Conservation (phyloP, 2,113 vertebrate species). For the Trematocara zebra region DNA sequence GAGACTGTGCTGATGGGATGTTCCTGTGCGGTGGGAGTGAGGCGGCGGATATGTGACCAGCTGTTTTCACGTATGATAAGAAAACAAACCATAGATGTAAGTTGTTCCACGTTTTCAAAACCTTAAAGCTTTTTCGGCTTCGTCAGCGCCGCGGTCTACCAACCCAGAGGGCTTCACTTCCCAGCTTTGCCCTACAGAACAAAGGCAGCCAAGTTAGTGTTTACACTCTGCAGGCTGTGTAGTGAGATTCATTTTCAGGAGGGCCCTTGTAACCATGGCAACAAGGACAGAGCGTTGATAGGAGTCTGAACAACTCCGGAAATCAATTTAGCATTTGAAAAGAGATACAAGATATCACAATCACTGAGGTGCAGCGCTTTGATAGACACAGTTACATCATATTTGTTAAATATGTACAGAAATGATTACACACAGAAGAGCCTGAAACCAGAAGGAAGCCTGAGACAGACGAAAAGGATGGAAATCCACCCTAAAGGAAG, state of each 20-base stretch:
- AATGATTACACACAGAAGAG: not conserved
- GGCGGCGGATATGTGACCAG: not conserved
- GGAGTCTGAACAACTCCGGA: not conserved
- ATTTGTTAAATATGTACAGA: not conserved
- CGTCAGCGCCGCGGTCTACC: fast-evolving
- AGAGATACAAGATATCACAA: not conserved
- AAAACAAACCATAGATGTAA: not conserved
- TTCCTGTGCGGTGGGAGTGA: not conserved
- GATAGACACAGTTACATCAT: not conserved
- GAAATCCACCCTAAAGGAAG: not conserved
- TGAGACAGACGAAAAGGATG: not conserved
- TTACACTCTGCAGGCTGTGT: not conserved
- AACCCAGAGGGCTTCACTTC: not conserved
- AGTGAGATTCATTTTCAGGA: not conserved
- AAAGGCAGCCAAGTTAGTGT: not conserved
- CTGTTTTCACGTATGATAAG: not conserved
- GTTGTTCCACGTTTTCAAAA: not conserved
- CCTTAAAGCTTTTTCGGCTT: not conserved
- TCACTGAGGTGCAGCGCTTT: not conserved
- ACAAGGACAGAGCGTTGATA: not conserved
- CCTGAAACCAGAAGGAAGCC: not conserved
- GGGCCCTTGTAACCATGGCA: not conserved
- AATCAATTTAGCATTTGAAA: not conserved
- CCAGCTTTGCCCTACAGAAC: not conserved
- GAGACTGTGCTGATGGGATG: not conserved